Evolutionary conservation across 2,797 vertebrate species (phyloP), one percentile per base, ranked within the genome.

Genomic region (Hypotaenidia philippensis): DNA sequence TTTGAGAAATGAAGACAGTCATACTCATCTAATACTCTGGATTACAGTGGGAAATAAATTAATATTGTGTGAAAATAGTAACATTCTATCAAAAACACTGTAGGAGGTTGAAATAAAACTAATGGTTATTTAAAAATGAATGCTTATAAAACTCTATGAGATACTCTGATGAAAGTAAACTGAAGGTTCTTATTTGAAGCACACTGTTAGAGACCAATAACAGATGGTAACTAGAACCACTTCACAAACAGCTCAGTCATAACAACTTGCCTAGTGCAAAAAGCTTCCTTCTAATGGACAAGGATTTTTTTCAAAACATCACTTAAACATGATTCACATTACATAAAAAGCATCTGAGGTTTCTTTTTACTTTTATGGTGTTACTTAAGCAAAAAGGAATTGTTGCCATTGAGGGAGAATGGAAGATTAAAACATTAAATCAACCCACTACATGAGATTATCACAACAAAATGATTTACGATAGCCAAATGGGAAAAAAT

Each of bases 221-320:
- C 38, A 93, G 93, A 83, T 3, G 23, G 86, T 53, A 90, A 89
- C 57, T 68, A 74, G 72, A 94, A 87, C 11, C 11, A 78, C 81
- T 92, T 59, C 36, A 31, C 44, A 93, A 91, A 92, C 83, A 38
- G 6, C 29, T 75, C 74, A 49, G 64, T 74, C 34, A 15, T 52
- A 91, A 71, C 53, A 84, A 74, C 61, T 80, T 23, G 45, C 16
- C 66, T 75, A 83, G 59, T 94, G 95, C 85, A 95, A 96, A 97
- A 95, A 97, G 80, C 85, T 91, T 91, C 55, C 57, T 88, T 90
- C 61, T 87, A 93, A 90, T 93, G 92, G 84, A 94, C 34, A 71
- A 78, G 11, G 10, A 50, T 71, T 75, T 87, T 44, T 75, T 91
- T 85, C 53, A 80, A 91, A 94, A 57, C 78, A 93, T 82, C 50